Conservation (phyloP, 2,888 invertebrate genomes). For the Phorcus lineatus region DNA sequence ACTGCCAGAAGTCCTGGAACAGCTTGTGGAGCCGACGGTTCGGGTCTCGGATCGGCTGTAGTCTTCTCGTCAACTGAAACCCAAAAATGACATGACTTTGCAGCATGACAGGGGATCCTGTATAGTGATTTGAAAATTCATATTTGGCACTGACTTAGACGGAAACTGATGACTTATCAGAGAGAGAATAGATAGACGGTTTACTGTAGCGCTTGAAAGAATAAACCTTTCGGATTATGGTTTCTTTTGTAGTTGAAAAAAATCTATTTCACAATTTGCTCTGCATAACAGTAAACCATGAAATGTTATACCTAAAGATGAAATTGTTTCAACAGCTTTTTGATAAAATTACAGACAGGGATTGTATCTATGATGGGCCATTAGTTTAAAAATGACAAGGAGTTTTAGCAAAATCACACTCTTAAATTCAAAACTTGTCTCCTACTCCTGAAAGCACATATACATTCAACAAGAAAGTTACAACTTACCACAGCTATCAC, state of each 20-base stretch:
- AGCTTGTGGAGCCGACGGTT: constrained; percentile 88
- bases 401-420: background rate
- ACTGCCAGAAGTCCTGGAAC: constrained; percentile 99
- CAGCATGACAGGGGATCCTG: background rate
- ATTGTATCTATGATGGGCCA: too few relatives aligned
- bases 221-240: too few relatives aligned
- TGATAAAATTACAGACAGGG: background rate
- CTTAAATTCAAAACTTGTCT: too few relatives aligned
- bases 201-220: background rate
- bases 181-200: background rate
- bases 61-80: constrained; percentile 82
- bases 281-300: too few relatives aligned
- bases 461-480: background rate
- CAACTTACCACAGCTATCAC: constrained; percentile 88
- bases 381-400: too few relatives aligned
- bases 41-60: constrained; percentile 94
- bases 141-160: background rate
- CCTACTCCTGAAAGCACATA: too few relatives aligned
- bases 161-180: background rate
- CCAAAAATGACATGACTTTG: background rate
- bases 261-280: too few relatives aligned
- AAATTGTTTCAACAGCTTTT: background rate
- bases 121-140: background rate
- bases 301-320: too few relatives aligned
- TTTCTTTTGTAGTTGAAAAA: too few relatives aligned